Evolutionary conservation across 1,140 invertebrate genomes (phyloP), one percentile per base, ranked within the genome.

Genomic region (Anagrus nilaparvatae): DNA sequence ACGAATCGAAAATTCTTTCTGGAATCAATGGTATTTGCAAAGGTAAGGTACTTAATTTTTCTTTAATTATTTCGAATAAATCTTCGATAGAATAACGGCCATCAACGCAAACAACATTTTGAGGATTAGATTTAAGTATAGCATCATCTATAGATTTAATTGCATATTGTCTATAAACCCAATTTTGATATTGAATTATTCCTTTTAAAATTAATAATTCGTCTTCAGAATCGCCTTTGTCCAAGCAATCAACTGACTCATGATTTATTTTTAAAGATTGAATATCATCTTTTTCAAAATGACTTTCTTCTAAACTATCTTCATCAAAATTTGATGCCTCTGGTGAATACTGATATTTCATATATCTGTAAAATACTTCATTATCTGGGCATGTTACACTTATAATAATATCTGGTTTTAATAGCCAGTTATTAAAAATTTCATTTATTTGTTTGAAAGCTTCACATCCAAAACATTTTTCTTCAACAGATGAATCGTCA

Each of bases 91-190:
- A 48, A 4, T 52, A 56, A 29, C 74, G 58, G 2, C 70, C 75
- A 54, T 79, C 75, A 40, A 78, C 45, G 55, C 67, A 69, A 16
- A 78, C 59, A 25, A 75, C 64, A 50, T 59, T 58, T 41, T 73
- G 64, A 3, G 72, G 67, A 49, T 74, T 58, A 53, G 68, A 69
- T 6, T 59, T 50, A 20, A 71, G 53, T 25, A 77, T 48, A 50
- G 67, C 56, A 24, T 63, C 60, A 39, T 76, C 68, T 16, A 77
- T 59, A 34, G 51, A 57, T 9, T 67, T 55, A n/a, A n/a, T n/a
- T n/a, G n/a, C n/a, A n/a, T n/a, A n/a, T n/a, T n/a, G n/a, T n/a
- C n/a, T n/a, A n/a, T n/a, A n/a, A n/a, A n/a, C n/a, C n/a, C n/a
- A n/a, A n/a, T n/a, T n/a, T n/a, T n/a, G n/a, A n/a, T n/a, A n/a